A percentile compares a stretch with the other conserved stretches of the same genome.
Evolutionary conservation across 2,797 vertebrate species (phyloP).

Genomic region (Triplophysa bombifrons): DNA sequence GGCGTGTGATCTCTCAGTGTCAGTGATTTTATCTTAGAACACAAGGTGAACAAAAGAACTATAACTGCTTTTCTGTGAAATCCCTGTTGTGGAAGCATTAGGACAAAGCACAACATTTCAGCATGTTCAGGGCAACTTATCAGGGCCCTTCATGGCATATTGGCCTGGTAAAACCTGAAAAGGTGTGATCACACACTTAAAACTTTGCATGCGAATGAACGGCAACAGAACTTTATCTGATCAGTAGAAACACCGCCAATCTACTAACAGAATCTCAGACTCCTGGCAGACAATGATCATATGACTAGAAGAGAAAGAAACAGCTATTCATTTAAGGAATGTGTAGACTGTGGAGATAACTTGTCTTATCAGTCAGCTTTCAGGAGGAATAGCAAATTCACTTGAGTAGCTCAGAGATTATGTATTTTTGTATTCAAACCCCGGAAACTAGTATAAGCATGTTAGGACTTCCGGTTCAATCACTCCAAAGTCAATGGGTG

Average conservation of each 20-base stretch:
- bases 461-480: too few relatives aligned
- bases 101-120: too few relatives aligned
- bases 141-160: not conserved
- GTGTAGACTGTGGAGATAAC: slow-evolving; percentile 39
- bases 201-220: slow-evolving; percentile 14
- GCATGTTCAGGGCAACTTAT: not conserved
- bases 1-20: too few relatives aligned
- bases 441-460: not conserved
- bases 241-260: slow-evolving; percentile 2
- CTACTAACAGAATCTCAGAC: slow-evolving; percentile 47
- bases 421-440: too few relatives aligned
- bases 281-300: slow-evolving; percentile 37
- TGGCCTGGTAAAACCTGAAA: not conserved
- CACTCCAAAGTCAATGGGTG: too few relatives aligned
- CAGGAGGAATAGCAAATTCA: slow-evolving; percentile 2
- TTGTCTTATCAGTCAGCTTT: slow-evolving; percentile 40
- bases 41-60: too few relatives aligned
- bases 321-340: slow-evolving; percentile 40
- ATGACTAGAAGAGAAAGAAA: slow-evolving; percentile 35
- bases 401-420: too few relatives aligned
- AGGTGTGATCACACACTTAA: not conserved
- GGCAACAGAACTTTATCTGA: slow-evolving; percentile 31
- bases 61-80: too few relatives aligned
- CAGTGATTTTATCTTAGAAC: too few relatives aligned
- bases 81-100: too few relatives aligned